Conservation (phyloP, 2,113 vertebrate species). For the Menura novaehollandiae region DNA sequence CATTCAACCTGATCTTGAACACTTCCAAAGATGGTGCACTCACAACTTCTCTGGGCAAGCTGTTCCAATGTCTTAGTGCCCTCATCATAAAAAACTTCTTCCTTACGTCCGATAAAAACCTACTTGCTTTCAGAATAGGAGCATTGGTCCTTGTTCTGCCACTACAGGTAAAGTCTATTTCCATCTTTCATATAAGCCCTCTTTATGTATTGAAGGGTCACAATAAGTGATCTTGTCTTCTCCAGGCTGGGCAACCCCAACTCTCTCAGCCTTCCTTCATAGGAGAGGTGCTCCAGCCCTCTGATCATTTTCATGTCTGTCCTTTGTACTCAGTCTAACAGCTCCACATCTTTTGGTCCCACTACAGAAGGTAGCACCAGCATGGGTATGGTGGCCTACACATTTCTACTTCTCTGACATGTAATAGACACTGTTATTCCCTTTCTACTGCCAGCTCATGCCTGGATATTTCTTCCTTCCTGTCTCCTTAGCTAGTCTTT, state of each 20-base stretch:
- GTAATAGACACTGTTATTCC: not conserved
- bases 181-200: not conserved
- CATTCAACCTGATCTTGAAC: not conserved
- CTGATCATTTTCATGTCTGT: not conserved
- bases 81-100: not conserved
- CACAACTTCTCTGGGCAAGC: not conserved
- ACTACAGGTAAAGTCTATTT: not conserved
- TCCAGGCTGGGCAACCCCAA: not conserved
- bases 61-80: not conserved
- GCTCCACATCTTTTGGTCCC: not conserved
- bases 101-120: not conserved
- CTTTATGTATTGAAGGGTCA: not conserved
- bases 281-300: not conserved
- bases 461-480: not conserved
- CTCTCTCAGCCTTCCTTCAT: not conserved
- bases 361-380: not conserved
- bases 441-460: not conserved
- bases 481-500: not conserved
- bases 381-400: not conserved
- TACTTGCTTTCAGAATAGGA: not conserved
- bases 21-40: fast-evolving
- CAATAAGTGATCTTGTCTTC: not conserved
- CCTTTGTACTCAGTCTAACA: not conserved
- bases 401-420: not conserved
- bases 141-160: not conserved